These are phyloP conservation scores for Coendou prehensilis DNA, from an alignment of 2,797 vertebrate species.

Conservation along the genomic window DNA sequence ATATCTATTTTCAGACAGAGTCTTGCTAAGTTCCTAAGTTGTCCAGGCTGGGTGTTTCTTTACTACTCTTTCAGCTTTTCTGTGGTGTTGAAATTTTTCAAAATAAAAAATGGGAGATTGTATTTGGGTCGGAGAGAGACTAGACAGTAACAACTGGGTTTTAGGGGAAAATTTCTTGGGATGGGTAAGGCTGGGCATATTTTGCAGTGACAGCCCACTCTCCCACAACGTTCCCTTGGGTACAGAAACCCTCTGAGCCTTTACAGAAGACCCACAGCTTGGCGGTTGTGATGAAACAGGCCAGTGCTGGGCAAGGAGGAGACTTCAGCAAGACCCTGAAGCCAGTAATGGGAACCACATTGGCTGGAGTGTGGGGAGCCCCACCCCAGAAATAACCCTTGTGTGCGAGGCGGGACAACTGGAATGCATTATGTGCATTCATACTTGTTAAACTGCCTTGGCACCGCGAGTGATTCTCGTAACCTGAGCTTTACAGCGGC, in stretches of 20 bases:
- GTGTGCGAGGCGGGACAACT: slow-evolving; percentile 86
- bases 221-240: background rate
- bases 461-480: slow-evolving; percentile 88
- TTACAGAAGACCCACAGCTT: slow-evolving; percentile 80
- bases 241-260: slow-evolving; percentile 77
- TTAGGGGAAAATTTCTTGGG: background rate
- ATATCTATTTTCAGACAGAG: background rate
- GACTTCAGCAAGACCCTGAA: slow-evolving; percentile 75
- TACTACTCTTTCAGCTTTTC: background rate
- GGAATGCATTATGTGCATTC: slow-evolving; percentile 90
- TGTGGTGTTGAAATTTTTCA: background rate
- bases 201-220: background rate
- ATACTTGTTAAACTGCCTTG: slow-evolving; percentile 89
- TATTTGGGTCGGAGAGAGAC: background rate
- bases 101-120: background rate
- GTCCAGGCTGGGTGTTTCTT: background rate
- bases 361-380: slow-evolving; percentile 80
- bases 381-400: slow-evolving; percentile 76
- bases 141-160: background rate
- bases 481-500: slow-evolving; percentile 86
- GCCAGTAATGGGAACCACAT: slow-evolving; percentile 88
- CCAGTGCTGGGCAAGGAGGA: slow-evolving; percentile 81
- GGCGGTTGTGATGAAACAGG: slow-evolving; percentile 84
- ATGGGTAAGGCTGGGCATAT: accelerated
- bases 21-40: background rate